phyloP scores from a whole-genome alignment of 2,113 vertebrate genomes.

The Deroptyus accipitrinus region DNA sequence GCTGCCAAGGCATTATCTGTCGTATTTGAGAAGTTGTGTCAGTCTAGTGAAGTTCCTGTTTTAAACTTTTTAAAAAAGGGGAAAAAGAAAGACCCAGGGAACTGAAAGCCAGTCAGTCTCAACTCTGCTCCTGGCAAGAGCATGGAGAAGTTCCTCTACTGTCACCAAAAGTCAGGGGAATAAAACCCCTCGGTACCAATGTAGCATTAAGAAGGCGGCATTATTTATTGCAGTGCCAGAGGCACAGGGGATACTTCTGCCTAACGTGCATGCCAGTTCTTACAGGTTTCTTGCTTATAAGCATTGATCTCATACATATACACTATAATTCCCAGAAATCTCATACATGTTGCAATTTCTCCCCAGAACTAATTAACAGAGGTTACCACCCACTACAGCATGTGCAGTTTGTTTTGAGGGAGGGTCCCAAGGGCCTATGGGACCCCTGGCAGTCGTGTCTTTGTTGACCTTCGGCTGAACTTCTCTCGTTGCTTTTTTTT shows the following conservation, averaged over 20 bases:
- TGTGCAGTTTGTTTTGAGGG: no score
- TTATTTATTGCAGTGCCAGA: not conserved
- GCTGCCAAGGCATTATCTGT: not conserved
- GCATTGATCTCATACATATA: not conserved
- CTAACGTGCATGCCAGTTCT: not conserved
- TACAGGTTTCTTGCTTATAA: not conserved
- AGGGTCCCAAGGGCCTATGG: not conserved
- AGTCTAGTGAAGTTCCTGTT: not conserved
- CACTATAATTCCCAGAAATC: not conserved
- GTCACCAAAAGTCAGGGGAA: not conserved
- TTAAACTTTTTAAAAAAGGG: not conserved
- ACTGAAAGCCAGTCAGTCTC: not conserved
- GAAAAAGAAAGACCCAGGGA: not conserved
- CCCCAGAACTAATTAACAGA: not conserved
- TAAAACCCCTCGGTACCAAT: not conserved
- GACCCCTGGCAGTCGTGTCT: not conserved
- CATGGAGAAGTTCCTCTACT: not conserved
- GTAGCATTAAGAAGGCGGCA: not conserved
- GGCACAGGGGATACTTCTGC: not conserved
- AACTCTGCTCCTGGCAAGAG: not conserved
- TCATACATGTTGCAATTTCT: not conserved
- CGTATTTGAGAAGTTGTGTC: not conserved
- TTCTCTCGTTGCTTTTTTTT: not conserved
- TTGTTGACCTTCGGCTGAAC: not conserved
- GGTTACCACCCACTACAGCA: not conserved